Conservation (phyloP, 35 echinoderm and acorn worm genomes). For the Nesometra sesokonis region DNA sequence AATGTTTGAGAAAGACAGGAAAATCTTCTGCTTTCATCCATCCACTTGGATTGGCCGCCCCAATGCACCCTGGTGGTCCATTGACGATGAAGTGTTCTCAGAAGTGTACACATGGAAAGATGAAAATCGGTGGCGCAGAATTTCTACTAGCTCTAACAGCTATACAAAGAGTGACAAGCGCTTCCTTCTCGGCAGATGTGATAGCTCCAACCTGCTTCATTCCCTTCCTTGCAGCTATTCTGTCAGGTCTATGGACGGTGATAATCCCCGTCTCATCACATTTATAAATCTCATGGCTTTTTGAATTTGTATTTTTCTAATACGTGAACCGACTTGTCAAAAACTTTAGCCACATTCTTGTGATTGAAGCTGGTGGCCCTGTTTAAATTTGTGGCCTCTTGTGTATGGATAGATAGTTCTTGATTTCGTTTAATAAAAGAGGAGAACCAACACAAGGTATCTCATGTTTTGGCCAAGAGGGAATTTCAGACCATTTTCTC, state of each 20-base stretch:
- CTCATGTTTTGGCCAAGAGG: too few species aligned
- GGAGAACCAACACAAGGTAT: too few species aligned
- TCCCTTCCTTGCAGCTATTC: conserved; percentile 14
- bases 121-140: conserved; percentile 15
- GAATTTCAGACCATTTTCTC: too few species aligned
- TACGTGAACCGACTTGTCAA: conserved; percentile 6
- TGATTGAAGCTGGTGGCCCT: conserved; percentile 12
- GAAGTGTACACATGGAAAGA: conserved; percentile 27
- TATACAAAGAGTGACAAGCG: background rate
- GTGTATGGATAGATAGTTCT: too few species aligned
- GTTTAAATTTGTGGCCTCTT: too few species aligned
- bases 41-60: too few species aligned
- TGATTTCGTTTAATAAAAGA: too few species aligned
- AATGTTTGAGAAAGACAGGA: too few species aligned
- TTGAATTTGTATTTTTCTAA: conserved; percentile 6
- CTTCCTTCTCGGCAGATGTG: conserved; percentile 7
- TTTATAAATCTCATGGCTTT: conserved; percentile 3
- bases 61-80: conserved; percentile 7
- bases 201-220: conserved; percentile 23
- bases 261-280: conserved; percentile 24
- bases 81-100: conserved; percentile 20
- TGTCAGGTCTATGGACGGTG: conserved; percentile 3
- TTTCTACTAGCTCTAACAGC: conserved; percentile 10
- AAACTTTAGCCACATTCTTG: background rate
- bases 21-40: too few species aligned